Evolutionary conservation across 2,797 vertebrate species (phyloP).

Genomic region (Chaetodon trifasciatus): DNA sequence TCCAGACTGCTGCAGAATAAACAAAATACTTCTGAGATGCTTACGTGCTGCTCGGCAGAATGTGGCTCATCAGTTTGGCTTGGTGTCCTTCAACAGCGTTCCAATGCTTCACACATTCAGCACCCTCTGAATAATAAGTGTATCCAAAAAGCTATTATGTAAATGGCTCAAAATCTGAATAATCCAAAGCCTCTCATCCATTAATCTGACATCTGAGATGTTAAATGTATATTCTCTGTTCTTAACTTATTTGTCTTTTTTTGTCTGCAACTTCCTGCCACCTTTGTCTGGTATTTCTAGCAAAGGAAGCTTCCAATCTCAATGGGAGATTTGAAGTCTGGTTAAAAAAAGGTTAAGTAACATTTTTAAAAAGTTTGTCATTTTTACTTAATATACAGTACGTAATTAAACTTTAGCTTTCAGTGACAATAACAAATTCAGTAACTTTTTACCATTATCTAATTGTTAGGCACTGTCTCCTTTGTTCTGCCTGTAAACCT

Average conservation of each 20-base stretch:
- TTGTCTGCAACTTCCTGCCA: neutral
- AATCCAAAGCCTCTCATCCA: conserved; percentile 15
- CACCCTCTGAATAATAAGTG: conserved; percentile 50
- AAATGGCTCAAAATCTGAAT: conserved; percentile 47
- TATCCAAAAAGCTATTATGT: conserved; percentile 49
- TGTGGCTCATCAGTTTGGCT: conserved; percentile 56
- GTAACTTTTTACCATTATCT: neutral
- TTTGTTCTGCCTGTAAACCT: conserved; percentile 6
- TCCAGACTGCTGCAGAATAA: conserved; percentile 72
- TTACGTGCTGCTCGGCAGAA: conserved; percentile 53
- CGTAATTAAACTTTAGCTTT: too few relatives aligned
- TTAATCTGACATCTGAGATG: neutral
- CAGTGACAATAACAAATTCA: too few relatives aligned
- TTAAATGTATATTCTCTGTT: conserved; percentile 6
- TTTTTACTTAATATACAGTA: neutral
- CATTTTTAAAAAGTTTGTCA: neutral
- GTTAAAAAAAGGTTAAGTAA: neutral
- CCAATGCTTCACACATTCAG: conserved; percentile 50
- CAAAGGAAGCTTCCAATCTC: neutral
- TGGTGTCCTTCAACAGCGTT: conserved; percentile 35
- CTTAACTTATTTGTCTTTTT: neutral
- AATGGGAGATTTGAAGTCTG: neutral
- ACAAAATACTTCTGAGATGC: conserved; percentile 66
- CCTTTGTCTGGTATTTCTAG: neutral
- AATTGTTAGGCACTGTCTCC: neutral